These are phyloP conservation scores for Hermodice carunculata DNA, from an alignment of 2,888 invertebrate species.

Conservation along the genomic window DNA sequence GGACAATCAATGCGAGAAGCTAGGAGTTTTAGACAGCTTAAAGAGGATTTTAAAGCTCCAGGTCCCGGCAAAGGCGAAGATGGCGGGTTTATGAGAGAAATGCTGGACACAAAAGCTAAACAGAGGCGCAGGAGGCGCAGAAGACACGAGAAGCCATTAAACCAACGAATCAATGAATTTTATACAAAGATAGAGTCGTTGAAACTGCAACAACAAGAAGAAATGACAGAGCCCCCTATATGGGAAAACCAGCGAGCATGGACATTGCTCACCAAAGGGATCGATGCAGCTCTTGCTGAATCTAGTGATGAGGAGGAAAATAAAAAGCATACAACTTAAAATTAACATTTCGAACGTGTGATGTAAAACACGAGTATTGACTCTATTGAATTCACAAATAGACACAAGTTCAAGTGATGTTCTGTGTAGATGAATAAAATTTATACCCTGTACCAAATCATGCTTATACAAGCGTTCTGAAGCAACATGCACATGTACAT, in stretches of 20 bases:
- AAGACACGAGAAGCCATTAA: conserved; percentile 12
- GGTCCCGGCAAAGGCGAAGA: too few relatives aligned
- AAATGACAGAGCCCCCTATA: background rate
- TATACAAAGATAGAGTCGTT: conserved; percentile 6
- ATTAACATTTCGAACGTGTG: too few relatives aligned
- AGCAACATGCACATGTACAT: too few relatives aligned
- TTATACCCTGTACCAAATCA: too few relatives aligned
- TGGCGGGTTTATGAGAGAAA: conserved; percentile 22
- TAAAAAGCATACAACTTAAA: too few relatives aligned
- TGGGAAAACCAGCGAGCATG: conserved; percentile 8
- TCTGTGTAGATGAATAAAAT: too few relatives aligned
- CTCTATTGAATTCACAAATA: too few relatives aligned
- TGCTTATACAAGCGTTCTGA: too few relatives aligned
- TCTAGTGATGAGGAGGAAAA: conserved; percentile 24
- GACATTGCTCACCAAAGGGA: conserved; percentile 1
- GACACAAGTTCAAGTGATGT: too few relatives aligned
- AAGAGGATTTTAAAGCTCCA: too few relatives aligned
- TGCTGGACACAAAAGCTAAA: conserved; percentile 10
- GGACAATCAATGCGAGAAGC: background rate
- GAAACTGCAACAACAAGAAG: conserved; percentile 1
- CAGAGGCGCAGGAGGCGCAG: background rate
- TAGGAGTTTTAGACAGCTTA: background rate
- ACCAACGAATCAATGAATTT: conserved; percentile 16
- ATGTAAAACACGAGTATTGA: too few relatives aligned
- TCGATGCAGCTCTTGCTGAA: conserved; percentile 13